These are phyloP conservation scores for Tiliacea aurago DNA, from an alignment of 2,888 invertebrate genomes.

Conservation along the genomic window DNA sequence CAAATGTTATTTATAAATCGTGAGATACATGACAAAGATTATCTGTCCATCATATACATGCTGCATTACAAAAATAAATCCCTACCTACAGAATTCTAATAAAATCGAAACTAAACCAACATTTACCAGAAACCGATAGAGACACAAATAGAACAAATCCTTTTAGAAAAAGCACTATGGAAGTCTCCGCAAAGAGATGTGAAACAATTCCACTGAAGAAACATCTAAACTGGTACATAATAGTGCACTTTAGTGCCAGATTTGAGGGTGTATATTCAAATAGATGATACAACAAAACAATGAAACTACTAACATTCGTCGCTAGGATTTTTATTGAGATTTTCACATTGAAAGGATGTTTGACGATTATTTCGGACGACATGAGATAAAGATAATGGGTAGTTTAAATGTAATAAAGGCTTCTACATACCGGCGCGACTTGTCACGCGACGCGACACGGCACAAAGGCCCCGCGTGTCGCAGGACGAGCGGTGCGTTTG, in stretches of 20 bases:
- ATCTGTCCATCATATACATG: neutral
- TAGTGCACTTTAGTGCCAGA: constrained; percentile 33
- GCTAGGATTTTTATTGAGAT: constrained; percentile 24
- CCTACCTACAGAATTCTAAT: neutral
- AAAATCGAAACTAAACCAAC: neutral
- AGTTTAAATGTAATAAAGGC: too few species aligned
- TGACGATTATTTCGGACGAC: constrained; percentile 19
- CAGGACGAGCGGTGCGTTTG: too few species aligned
- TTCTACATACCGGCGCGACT: too few species aligned
- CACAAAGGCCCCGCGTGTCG: too few species aligned
- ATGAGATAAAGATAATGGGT: neutral
- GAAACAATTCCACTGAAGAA: constrained; percentile 27
- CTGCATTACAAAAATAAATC: neutral
- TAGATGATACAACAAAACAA: neutral
- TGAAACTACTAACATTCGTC: constrained; percentile 8
- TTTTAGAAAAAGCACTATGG: constrained; percentile 22
- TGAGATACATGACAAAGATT: neutral
- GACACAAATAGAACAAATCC: constrained; percentile 41
- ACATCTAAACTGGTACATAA: constrained; percentile 17
- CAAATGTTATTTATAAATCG: neutral
- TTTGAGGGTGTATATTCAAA: constrained; percentile 24
- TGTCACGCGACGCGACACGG: too few species aligned
- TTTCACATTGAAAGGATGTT: neutral
- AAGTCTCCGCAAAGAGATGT: constrained; percentile 17
- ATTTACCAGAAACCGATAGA: constrained; percentile 30